Evolutionary conservation across 2,888 invertebrate species (phyloP).

Genomic region (Amorpha juglandis): DNA sequence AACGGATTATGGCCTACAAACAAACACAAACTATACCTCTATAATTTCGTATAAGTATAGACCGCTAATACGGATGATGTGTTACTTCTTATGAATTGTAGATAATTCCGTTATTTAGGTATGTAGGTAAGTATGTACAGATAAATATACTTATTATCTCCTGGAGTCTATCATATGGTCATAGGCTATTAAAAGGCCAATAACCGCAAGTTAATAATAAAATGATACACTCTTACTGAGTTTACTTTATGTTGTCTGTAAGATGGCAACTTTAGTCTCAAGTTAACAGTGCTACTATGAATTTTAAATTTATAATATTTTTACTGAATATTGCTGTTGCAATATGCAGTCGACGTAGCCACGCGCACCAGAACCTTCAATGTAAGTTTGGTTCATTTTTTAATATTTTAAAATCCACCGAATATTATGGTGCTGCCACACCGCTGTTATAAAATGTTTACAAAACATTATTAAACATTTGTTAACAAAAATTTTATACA

Average conservation of each 20-base stretch:
- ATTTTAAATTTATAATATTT: slow-evolving; percentile 27
- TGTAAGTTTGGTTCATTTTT: slow-evolving; percentile 7
- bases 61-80: slow-evolving; percentile 32
- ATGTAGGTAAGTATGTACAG: slow-evolving; percentile 33
- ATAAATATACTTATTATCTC: slow-evolving; percentile 31
- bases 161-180: slow-evolving; percentile 35
- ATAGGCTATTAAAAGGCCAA: slow-evolving; percentile 39
- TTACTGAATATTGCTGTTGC: slow-evolving; percentile 12
- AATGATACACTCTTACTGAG: background rate
- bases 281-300: slow-evolving; percentile 24
- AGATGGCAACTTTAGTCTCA: slow-evolving; percentile 24
- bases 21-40: too few species aligned
- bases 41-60: background rate
- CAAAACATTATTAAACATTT: too few species aligned
- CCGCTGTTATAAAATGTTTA: too few species aligned
- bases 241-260: slow-evolving; percentile 18
- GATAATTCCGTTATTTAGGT: slow-evolving; percentile 28
- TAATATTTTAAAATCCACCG: too few species aligned
- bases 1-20: too few species aligned
- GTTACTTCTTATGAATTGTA: slow-evolving; percentile 31
- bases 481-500: too few species aligned
- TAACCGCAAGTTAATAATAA: slow-evolving; percentile 25
- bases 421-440: too few species aligned
- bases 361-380: slow-evolving; percentile 1
- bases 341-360: slow-evolving; percentile 19